Conservation (phyloP, 2,797 vertebrate genomes). For the Labroides dimidiatus region DNA sequence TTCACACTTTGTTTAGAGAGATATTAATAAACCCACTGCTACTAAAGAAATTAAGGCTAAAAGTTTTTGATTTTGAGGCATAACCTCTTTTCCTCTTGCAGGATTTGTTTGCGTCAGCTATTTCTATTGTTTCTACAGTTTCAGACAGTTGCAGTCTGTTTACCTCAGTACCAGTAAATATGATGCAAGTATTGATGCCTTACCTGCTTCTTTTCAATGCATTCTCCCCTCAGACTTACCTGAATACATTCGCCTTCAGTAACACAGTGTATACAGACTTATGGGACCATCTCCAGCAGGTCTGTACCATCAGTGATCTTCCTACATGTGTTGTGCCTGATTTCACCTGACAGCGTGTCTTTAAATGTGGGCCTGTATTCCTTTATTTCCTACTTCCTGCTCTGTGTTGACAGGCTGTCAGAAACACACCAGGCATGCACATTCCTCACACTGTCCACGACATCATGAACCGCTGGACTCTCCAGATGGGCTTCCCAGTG, state of each 20-base stretch:
- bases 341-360: not conserved
- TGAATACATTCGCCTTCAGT: conserved; percentile 84
- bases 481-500: conserved; percentile 97
- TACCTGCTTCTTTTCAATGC: not conserved
- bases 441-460: conserved; percentile 77
- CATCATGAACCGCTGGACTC: conserved; percentile 95
- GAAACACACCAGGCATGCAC: fast-evolving
- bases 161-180: not conserved
- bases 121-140: too few species aligned
- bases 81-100: too few species aligned
- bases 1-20: too few species aligned
- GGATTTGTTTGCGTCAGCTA: too few species aligned
- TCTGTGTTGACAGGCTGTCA: conserved; percentile 80
- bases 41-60: too few species aligned
- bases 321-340: not conserved
- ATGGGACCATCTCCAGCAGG: conserved; percentile 90
- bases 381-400: not conserved
- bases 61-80: too few species aligned
- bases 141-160: not conserved
- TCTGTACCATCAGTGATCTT: conserved; percentile 38
- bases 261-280: conserved; percentile 88
- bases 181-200: not conserved
- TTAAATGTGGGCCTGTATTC: not conserved
- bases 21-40: too few species aligned
- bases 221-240: conserved; percentile 87